Evolutionary conservation across 2,888 invertebrate species (phyloP).

Genomic region (Ramazzottius varieornatus): DNA sequence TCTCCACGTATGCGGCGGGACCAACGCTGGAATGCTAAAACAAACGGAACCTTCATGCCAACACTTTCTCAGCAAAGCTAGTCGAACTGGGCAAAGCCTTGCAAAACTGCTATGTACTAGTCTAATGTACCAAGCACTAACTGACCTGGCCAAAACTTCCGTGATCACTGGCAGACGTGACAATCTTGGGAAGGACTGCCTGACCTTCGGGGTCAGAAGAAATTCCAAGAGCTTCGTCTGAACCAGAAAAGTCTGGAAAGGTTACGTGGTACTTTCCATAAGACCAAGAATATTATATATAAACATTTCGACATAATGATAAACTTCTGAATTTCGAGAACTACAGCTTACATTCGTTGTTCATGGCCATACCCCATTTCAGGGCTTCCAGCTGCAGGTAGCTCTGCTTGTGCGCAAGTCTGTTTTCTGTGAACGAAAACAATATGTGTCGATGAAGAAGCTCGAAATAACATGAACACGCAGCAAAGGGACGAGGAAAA

Average conservation of each 20-base stretch:
- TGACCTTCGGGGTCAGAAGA: not conserved
- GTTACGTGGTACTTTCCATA: not conserved
- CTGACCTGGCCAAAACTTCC: not conserved
- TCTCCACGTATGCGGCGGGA: not conserved
- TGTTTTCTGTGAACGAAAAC: not conserved
- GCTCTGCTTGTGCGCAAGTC: not conserved
- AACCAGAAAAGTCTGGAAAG: not conserved
- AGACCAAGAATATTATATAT: not conserved
- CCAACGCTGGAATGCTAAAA: not conserved
- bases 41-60: no score
- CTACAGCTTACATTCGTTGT: constrained; percentile 3
- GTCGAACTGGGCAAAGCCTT: no score
- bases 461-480: no score
- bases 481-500: no score
- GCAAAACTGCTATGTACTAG: no score
- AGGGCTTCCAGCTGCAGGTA: not conserved
- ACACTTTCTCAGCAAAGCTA: not conserved
- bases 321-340: no score
- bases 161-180: not conserved
- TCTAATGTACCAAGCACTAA: not conserved
- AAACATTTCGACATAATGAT: not conserved
- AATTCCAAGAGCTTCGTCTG: not conserved
- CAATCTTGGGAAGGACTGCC: not conserved
- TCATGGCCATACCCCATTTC: constrained; percentile 1
- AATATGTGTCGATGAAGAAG: no score